phyloP scores from a whole-genome alignment of 1,140 invertebrate genomes.

The Drosophila oshimai region DNA sequence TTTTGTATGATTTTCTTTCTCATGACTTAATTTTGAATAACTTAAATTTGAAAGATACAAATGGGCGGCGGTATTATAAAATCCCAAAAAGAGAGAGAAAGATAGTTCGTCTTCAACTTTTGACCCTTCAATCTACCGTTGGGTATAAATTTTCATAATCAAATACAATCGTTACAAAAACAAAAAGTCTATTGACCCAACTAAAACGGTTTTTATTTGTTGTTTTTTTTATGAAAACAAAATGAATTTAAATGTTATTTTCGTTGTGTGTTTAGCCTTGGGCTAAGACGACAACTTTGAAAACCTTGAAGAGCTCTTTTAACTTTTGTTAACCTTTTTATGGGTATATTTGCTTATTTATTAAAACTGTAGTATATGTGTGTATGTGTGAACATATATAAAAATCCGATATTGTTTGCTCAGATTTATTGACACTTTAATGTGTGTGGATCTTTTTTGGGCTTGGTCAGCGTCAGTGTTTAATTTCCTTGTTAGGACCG shows the following conservation, averaged over 20 bases:
- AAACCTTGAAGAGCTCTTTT: constrained; percentile 56
- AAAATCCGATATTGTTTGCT: constrained; percentile 51
- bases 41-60: no score
- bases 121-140: constrained; percentile 1
- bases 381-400: constrained; percentile 37
- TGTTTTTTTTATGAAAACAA: background rate
- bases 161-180: background rate
- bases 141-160: constrained; percentile 28
- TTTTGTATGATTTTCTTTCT: background rate
- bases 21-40: background rate
- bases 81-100: constrained; percentile 2
- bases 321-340: constrained; percentile 26
- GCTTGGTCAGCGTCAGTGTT: constrained; percentile 39
- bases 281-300: constrained; percentile 15
- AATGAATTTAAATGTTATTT: background rate
- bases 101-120: background rate
- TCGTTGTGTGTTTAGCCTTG: constrained; percentile 1
- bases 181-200: constrained; percentile 44
- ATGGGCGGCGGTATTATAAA: background rate
- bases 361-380: constrained; percentile 45
- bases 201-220: constrained; percentile 19
- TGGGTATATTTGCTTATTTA: constrained; percentile 58
- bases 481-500: constrained; percentile 72
- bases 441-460: constrained; percentile 9
- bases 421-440: constrained; percentile 51